A percentile compares a stretch with the other conserved stretches of the same genome.
phyloP scores from a whole-genome alignment of 2,888 invertebrate species.

The Ryuthela nishihirai region DNA sequence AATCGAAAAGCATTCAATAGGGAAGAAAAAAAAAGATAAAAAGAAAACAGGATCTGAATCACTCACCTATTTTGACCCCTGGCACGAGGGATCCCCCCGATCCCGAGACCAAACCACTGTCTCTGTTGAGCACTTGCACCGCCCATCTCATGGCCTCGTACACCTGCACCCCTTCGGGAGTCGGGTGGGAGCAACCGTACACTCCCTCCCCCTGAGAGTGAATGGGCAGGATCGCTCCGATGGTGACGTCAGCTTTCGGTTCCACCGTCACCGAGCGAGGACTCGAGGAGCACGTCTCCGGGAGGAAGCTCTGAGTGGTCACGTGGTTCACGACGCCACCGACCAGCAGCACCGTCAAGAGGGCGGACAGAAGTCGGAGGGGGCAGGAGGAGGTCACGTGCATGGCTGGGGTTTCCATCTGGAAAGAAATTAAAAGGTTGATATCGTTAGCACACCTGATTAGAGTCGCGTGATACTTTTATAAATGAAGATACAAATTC shows the following conservation, averaged over 20 bases:
- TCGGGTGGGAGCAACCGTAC: conserved; percentile 17
- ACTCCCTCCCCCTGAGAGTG: conserved; percentile 18
- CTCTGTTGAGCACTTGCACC: conserved; percentile 20
- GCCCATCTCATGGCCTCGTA: conserved; percentile 35
- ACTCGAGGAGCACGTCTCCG: neutral
- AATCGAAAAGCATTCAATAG: neutral
- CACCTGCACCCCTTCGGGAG: conserved; percentile 16
- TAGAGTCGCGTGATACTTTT: no score
- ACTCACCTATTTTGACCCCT: conserved; percentile 27
- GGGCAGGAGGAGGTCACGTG: no score
- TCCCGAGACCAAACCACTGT: conserved; percentile 23
- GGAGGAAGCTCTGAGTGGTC: neutral
- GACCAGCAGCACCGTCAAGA: no score
- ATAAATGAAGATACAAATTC: no score
- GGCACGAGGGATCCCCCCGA: conserved; percentile 16
- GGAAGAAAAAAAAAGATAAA: no score
- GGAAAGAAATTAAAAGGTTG: no score
- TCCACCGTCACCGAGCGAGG: conserved; percentile 6
- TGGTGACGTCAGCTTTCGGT: conserved; percentile 15
- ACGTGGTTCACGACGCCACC: no score
- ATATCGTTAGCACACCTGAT: no score
- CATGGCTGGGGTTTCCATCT: no score
- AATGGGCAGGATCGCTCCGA: conserved; percentile 23
- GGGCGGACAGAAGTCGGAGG: no score
- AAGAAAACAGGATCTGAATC: no score